Conservation (phyloP, 1,140 invertebrate species). For the Pinna nobilis region DNA sequence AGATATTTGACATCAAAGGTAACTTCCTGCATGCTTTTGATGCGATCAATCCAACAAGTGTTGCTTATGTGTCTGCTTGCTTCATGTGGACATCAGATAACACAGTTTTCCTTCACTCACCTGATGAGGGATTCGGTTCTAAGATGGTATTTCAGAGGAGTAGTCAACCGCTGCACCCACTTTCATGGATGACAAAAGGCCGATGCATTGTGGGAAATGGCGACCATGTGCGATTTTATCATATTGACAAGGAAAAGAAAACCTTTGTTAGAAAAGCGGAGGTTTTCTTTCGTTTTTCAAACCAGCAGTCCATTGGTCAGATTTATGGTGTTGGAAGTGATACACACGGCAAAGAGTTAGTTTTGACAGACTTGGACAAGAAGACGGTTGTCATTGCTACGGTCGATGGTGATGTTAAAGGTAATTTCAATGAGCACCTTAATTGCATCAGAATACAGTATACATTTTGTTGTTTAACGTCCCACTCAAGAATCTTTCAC, state of each 20-base stretch:
- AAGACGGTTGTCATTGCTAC: constrained; percentile 12
- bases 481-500: not conserved
- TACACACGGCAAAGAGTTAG: not conserved
- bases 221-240: constrained; percentile 14
- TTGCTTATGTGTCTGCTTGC: constrained; percentile 6
- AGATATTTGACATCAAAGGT: constrained; percentile 20
- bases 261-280: constrained; percentile 1
- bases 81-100: constrained; percentile 13
- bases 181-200: constrained; percentile 6
- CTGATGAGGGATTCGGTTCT: constrained; percentile 2
- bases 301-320: not conserved
- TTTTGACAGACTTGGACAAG: constrained; percentile 13
- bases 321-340: not conserved
- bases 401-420: constrained; percentile 3
- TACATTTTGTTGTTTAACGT: not conserved
- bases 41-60: constrained; percentile 22
- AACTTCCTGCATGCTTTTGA: constrained; percentile 17
- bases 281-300: not conserved
- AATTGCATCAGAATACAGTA: not conserved
- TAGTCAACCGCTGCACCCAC: not conserved
- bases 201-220: constrained; percentile 13
- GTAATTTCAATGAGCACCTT: not conserved
- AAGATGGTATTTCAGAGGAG: constrained; percentile 6
- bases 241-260: constrained; percentile 13
- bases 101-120: constrained; percentile 5